Evolutionary conservation across 2,888 invertebrate genomes (phyloP).

Genomic region (Liposcelis brunnea): DNA sequence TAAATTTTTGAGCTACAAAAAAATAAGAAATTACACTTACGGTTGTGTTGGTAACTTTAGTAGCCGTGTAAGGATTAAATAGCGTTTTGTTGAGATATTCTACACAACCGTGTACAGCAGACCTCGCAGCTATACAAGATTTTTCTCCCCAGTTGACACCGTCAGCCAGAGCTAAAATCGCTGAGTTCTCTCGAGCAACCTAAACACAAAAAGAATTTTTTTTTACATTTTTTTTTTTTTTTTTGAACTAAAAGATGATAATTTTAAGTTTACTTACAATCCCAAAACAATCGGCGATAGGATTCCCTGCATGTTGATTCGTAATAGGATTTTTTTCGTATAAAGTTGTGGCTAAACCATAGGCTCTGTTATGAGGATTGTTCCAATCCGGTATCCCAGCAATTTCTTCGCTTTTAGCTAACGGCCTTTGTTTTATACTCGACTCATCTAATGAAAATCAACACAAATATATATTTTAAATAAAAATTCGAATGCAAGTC

Average conservation of each 20-base stretch:
- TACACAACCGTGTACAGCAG: constrained; percentile 69
- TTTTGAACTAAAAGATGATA: neutral
- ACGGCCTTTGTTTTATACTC: neutral
- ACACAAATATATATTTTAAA: neutral
- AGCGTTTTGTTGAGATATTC: constrained; percentile 62
- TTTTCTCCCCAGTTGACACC: constrained; percentile 89
- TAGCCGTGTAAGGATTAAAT: constrained; percentile 26
- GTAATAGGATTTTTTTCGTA: constrained; percentile 72
- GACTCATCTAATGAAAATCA: neutral
- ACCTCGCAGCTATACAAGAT: constrained; percentile 65
- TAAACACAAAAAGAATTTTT: neutral
- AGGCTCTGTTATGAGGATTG: constrained; percentile 36
- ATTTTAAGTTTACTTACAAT: constrained; percentile 31
- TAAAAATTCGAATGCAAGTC: neutral
- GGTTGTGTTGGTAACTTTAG: constrained; percentile 24
- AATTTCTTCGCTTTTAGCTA: constrained; percentile 20
- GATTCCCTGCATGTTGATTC: constrained; percentile 51
- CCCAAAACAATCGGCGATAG: constrained; percentile 77
- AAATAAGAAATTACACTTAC: constrained; percentile 19
- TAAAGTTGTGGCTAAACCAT: constrained; percentile 55
- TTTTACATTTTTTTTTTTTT: neutral
- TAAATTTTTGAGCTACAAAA: neutral
- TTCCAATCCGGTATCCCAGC: constrained; percentile 40
- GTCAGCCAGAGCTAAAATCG: constrained; percentile 66
- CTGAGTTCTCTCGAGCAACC: constrained; percentile 47